Evolutionary conservation across 2,797 vertebrate genomes (phyloP).

Genomic region (Aplochiton taeniatus): DNA sequence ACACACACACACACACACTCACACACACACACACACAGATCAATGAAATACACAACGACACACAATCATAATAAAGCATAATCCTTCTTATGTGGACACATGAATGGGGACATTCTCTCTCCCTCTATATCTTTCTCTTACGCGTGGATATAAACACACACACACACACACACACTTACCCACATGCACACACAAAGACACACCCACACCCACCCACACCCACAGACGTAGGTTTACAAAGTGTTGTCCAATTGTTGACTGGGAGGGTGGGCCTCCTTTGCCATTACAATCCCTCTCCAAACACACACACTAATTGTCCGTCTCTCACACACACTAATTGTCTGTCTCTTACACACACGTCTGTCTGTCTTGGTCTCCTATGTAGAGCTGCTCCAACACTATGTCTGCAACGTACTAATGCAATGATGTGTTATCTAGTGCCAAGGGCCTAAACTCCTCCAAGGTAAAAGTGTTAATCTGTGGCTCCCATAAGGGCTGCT

Average conservation of each 20-base stretch:
- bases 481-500: constrained; percentile 20
- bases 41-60: background rate
- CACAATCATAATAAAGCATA: too few relatives aligned
- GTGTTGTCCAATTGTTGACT: background rate
- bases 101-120: too few relatives aligned
- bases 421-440: too few relatives aligned
- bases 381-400: too few relatives aligned
- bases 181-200: too few relatives aligned
- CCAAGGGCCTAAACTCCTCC: too few relatives aligned
- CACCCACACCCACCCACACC: background rate
- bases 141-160: too few relatives aligned
- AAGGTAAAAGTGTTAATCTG: background rate
- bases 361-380: too few relatives aligned
- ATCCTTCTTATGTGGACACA: too few relatives aligned
- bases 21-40: background rate
- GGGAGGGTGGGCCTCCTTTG: constrained; percentile 10
- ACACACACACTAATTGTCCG: constrained; percentile 1
- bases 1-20: background rate
- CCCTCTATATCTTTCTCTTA: too few relatives aligned
- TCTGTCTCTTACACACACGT: background rate
- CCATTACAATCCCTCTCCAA: constrained; percentile 5
- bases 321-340: background rate
- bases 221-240: background rate
- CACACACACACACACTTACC: too few relatives aligned
- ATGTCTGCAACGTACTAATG: too few relatives aligned